Base-by-base conservation (phyloP, 2,113 vertebrate species). In the Capricornis sumatraensis region DNA sequence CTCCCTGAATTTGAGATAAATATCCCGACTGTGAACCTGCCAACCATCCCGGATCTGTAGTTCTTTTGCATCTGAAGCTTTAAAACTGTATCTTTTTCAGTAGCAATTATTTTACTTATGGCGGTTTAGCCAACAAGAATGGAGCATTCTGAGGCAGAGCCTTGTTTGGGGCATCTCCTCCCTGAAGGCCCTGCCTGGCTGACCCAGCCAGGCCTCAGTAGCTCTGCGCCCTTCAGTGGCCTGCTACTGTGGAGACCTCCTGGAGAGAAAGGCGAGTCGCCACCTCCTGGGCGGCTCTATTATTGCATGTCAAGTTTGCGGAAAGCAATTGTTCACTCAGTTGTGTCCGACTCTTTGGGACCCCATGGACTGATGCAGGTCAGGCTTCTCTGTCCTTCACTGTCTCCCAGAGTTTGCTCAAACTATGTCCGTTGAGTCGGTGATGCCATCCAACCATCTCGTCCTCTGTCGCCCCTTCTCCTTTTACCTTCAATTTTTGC, bases 271-370 rank as follows among this genome's bases (percentile, higher is more conserved):
- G 43, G n/a, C 3, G 0, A 28, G 50, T 94, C 90, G 74, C 96
- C 97, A 96, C 74, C 98, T 95, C 23, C 95, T 94, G 97, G 97
- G 55, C 11, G 4, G 53, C 9, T 25, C 52, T 86, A 25, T 91
- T 62, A 96, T 43, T 95, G 71, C 94, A 89, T 30, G 25, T 27
- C 55, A 45, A 14, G 78, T 40, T 87, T 64, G 52, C 28, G 53
- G 87, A 81, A 89, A 85, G 55, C 23, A 47, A 7, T 91, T 50
- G 3, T 67, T 74, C 21, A 7, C 21, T 43, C n/a, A 6, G 64
- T 36, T 19, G 2, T 71, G 64, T 36, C 64, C 0, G n/a, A 36
- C 17, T 21, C n/a, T 71, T 36, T 21, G 64, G 10, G 64, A 71
- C 64, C 19, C 64, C 64, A 5, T 21, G 8, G 64, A 71, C 64